Conservation (phyloP, 2,888 invertebrate genomes). For the Thumatha senex region DNA sequence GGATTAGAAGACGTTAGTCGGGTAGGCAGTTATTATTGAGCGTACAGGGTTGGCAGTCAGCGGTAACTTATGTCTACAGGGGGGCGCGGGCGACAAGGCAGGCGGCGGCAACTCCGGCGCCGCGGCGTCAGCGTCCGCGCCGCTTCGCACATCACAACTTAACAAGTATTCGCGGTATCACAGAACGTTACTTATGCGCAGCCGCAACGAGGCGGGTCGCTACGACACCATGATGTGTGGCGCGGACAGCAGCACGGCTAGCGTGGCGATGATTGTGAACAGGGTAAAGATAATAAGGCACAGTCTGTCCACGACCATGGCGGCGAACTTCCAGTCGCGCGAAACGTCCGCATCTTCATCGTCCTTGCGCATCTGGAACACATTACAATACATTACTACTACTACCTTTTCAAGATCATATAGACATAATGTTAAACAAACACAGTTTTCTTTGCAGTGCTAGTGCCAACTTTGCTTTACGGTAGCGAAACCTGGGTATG, state of each 20-base stretch:
- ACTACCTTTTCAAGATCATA: background rate
- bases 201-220: slow-evolving; percentile 83
- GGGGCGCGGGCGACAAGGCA: slow-evolving; percentile 74
- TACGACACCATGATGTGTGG: slow-evolving; percentile 97
- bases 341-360: slow-evolving; percentile 97
- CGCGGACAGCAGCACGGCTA: slow-evolving; percentile 98
- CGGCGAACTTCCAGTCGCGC: slow-evolving; percentile 99
- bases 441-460: too few species aligned
- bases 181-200: slow-evolving; percentile 84
- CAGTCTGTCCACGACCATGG: slow-evolving; percentile 99
- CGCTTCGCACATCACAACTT: slow-evolving; percentile 84
- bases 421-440: too few species aligned
- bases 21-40: slow-evolving; percentile 73
- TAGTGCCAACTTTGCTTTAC: too few species aligned
- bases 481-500: too few species aligned
- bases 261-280: slow-evolving; percentile 98
- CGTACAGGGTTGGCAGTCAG: slow-evolving; percentile 75
- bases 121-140: slow-evolving; percentile 75
- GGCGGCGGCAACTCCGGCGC: slow-evolving; percentile 71
- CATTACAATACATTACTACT: background rate
- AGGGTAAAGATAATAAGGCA: slow-evolving; percentile 99
- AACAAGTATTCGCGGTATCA: slow-evolving; percentile 88
- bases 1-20: slow-evolving; percentile 55
- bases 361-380: slow-evolving; percentile 93
- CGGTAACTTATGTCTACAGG: slow-evolving; percentile 77